Percentiles rank a stretch among this genome's conserved stretches.
These are phyloP conservation scores for Crocidura indochinensis DNA, from an alignment of 2,797 vertebrate genomes.

Conservation along the genomic window DNA sequence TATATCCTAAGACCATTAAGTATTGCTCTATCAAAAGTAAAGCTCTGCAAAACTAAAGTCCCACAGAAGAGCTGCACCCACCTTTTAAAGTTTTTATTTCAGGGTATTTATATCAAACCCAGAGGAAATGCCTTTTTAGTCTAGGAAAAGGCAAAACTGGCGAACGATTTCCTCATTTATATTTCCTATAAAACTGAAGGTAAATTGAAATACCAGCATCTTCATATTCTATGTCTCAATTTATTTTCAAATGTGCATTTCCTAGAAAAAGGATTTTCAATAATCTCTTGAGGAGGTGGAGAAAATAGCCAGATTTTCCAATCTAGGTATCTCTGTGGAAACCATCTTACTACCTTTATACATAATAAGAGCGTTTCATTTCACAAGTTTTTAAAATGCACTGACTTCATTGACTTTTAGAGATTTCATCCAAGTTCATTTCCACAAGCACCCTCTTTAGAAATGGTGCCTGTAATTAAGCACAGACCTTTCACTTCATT, in stretches of 20 bases:
- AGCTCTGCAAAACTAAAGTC: constrained; percentile 2
- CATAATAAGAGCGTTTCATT: constrained; percentile 62
- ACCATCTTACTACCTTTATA: constrained; percentile 58
- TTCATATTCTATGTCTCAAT: constrained; percentile 42
- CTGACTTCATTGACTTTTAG: constrained; percentile 69
- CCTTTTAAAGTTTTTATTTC: constrained; percentile 49
- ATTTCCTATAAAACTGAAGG: constrained; percentile 36
- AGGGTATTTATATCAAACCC: constrained; percentile 41
- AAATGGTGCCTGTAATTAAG: constrained; percentile 72
- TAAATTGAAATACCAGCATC: constrained; percentile 57
- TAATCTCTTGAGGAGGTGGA: neutral
- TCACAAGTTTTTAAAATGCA: constrained; percentile 66
- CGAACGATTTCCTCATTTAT: constrained; percentile 19
- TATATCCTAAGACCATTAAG: constrained; percentile 1
- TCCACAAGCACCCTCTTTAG: constrained; percentile 14
- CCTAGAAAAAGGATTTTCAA: constrained; percentile 62
- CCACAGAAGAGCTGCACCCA: neutral
- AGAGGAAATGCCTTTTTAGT: constrained; percentile 41
- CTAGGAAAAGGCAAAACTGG: constrained; percentile 28
- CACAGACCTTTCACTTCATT: neutral
- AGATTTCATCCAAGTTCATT: constrained; percentile 42
- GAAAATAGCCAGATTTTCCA: neutral
- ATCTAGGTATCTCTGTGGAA: neutral
- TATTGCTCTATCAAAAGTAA: neutral
- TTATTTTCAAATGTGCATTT: constrained; percentile 44